Evolutionary conservation across 35 echinoderm and acorn worm genomes (phyloP).

Genomic region (Stichopus chloronotus): DNA sequence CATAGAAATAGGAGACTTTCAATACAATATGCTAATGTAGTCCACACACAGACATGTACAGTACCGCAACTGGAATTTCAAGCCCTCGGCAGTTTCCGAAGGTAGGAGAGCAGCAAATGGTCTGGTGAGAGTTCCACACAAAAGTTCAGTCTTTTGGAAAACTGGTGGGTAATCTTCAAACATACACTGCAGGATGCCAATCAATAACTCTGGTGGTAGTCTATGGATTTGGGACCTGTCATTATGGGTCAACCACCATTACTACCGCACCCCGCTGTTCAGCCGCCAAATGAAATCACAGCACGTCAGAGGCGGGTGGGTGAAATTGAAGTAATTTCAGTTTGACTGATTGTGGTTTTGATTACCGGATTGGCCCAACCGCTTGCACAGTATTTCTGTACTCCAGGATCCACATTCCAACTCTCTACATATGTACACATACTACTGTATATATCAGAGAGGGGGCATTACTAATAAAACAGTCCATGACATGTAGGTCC

Average conservation of each 20-base stretch:
- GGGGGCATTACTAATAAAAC: too few species aligned
- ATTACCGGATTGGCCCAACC: background rate
- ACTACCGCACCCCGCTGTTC: constrained; percentile 34
- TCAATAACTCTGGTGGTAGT: constrained; percentile 11
- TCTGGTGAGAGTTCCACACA: background rate
- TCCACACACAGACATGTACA: background rate
- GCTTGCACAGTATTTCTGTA: background rate
- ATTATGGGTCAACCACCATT: constrained; percentile 53
- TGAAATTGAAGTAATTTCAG: constrained; percentile 44
- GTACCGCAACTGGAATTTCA: background rate
- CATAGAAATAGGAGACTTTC: background rate
- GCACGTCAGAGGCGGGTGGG: constrained; percentile 26
- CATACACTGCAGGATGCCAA: constrained; percentile 37
- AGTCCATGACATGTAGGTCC: too few species aligned
- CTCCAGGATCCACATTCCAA: background rate
- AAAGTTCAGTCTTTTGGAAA: background rate
- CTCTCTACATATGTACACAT: too few species aligned
- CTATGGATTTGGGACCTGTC: constrained; percentile 39
- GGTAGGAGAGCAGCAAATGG: background rate
- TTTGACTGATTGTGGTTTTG: constrained; percentile 47
- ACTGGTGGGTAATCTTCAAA: constrained; percentile 40
- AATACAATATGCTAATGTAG: background rate
- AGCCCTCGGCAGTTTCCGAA: background rate
- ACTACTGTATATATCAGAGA: too few species aligned
- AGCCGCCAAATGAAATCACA: constrained; percentile 42